Evolutionary conservation across 2,113 vertebrate genomes (phyloP), one percentile per base, ranked within the genome.

Genomic region (Ellobius talpinus): DNA sequence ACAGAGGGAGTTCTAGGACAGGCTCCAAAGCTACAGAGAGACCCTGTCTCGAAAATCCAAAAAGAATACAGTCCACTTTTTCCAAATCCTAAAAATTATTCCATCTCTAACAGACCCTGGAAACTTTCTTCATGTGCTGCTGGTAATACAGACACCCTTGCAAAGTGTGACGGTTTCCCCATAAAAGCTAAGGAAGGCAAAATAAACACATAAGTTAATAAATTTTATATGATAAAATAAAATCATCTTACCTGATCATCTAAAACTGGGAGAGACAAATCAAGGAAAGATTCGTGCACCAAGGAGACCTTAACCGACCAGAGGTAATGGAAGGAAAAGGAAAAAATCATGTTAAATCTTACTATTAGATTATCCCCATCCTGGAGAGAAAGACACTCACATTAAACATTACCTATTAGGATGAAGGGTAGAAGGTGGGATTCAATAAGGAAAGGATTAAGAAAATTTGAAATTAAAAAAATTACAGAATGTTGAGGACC

Each of bases 201-300:
- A 90, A 73, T 47, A 29, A 76, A 47, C 29, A 85, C 42, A 47
- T 66, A 13, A 47, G 16, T 17, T 45, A 68, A 47, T 47, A 66
- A 86, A 86, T 14, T n/a, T 78, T 89, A n/a, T 92, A 91, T 90
- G 65, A 92, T 77, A 93, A 95, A 96, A 86, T 72, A 76, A 65
- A 63, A 11, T 81, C 66, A 14, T 97, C 98, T 99, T 99, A 99
- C 99, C 99, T 99, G 98, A 95, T 98, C 99, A 97, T 99, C 99
- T 96, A 99, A 98, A 95, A 99, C 98, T 0, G 99, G 99, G 74
- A 99, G 99, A 0, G 99, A 99, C 94, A 99, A 99, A 98, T 99
- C 99, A 98, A 99, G 99, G 98, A 99, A 99, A 98, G 99, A 98
- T 97, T 99, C 99, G 21, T 98, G 99, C 77, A 99, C 99, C 93